Evolutionary conservation across 1,140 invertebrate species (phyloP), one percentile per base, ranked within the genome.

Genomic region (Psilanteris sp.): DNA sequence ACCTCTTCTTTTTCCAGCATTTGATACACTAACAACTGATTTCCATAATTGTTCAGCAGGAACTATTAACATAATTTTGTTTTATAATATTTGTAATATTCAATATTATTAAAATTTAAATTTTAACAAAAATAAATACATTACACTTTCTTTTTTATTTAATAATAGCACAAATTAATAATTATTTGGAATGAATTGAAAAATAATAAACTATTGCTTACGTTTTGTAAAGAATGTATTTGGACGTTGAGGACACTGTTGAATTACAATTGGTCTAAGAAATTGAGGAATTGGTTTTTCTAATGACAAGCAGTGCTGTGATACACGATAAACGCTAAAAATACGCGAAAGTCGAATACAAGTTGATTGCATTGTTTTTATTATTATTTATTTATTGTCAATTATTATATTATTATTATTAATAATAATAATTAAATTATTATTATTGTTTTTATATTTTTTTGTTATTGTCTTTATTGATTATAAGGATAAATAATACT

Each of bases 1-100:
- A 57, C 98, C 98, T 89, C 97, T 92, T 84, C 97, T 97, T 79
- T 90, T 93, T 64, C 98, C 98, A 74, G 97, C 95, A 92, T 97
- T 98, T 91, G 97, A 98, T 0, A 99, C 97, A 79, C 93, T 94
- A 2, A 94, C 96, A 0, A 98, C 94, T 27, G 96, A 95, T 85
- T 97, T 97, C 98, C 98, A 99, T 78, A 99, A 87, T 36, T 93
- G 88, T 31, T 59, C 52, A 10, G 59, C 70, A 10, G 70, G 5
- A 29, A 20, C 70, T 73, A 18, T 27, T 4, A 4, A 41, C n/a
- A n/a, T n/a, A n/a, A n/a, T n/a, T n/a, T n/a, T n/a, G n/a, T n/a
- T n/a, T n/a, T n/a, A n/a, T n/a, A n/a, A n/a, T n/a, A n/a, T n/a
- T n/a, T n/a, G n/a, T n/a, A n/a, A n/a, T n/a, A n/a, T n/a, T n/a